Conservation (phyloP, 1,140 invertebrate species). For the Drusus annulatus region DNA sequence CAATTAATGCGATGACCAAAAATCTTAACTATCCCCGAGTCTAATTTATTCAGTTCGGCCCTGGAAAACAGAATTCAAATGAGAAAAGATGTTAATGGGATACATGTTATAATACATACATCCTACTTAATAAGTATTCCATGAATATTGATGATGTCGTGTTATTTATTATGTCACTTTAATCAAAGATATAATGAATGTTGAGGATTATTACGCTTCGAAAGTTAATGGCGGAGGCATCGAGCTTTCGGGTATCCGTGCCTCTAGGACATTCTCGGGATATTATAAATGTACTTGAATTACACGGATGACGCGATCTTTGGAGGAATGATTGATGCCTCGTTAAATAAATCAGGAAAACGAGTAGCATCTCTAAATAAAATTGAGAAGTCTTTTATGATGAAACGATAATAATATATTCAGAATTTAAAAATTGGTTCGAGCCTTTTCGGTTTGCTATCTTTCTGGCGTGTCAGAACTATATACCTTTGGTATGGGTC, state of each 20-base stretch:
- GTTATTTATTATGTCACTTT: constrained; percentile 46
- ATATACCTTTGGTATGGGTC: too few relatives aligned
- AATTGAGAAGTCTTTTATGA: too few relatives aligned
- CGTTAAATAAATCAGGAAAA: neutral
- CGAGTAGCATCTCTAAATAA: too few relatives aligned
- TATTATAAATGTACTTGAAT: neutral
- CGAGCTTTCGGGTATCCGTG: neutral
- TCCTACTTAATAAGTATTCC: constrained; percentile 42
- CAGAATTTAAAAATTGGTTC: too few relatives aligned
- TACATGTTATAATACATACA: constrained; percentile 44
- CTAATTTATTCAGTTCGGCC: too few relatives aligned
- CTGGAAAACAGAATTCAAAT: constrained; percentile 53
- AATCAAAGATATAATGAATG: constrained; percentile 51
- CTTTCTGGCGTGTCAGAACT: too few relatives aligned
- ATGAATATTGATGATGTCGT: constrained; percentile 57
- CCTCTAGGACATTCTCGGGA: neutral
- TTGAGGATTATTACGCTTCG: constrained; percentile 30
- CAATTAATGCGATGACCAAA: too few relatives aligned
- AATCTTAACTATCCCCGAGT: too few relatives aligned
- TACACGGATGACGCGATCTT: constrained; percentile 1
- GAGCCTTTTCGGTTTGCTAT: too few relatives aligned
- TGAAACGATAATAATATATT: too few relatives aligned
- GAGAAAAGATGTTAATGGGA: constrained; percentile 58
- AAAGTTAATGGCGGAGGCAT: constrained; percentile 11
- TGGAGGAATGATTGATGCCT: neutral